phyloP scores from a whole-genome alignment of 2,113 vertebrate genomes.

The Hemiprocne comata region DNA sequence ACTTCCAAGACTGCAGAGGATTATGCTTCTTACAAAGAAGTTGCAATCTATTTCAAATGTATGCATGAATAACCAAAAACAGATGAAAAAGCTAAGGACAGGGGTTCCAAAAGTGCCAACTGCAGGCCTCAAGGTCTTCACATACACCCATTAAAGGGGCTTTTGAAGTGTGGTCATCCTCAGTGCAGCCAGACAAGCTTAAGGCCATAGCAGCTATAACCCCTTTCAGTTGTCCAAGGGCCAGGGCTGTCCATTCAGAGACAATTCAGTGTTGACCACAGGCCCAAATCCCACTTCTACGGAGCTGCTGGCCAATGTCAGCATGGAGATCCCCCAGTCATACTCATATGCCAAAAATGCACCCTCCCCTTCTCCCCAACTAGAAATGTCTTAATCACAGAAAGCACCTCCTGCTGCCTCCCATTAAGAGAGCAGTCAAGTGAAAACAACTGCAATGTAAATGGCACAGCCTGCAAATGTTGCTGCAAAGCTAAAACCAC shows the following conservation, averaged over 20 bases:
- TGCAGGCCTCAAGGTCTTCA: background rate
- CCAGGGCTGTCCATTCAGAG: background rate
- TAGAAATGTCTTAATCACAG: background rate
- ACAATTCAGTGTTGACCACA: background rate
- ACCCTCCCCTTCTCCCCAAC: background rate
- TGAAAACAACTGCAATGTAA: background rate
- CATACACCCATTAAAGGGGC: accelerated
- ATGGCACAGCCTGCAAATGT: background rate
- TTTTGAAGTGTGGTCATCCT: background rate
- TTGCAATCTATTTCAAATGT: background rate
- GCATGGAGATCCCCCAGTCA: background rate
- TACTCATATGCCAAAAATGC: background rate
- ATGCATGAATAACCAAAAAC: background rate
- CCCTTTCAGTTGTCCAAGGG: background rate
- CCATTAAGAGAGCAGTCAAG: background rate
- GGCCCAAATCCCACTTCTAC: background rate
- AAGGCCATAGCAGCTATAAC: background rate
- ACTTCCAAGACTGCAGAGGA: background rate
- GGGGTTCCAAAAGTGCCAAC: background rate
- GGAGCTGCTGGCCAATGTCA: background rate
- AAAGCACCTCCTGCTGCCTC: background rate
- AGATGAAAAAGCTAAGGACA: background rate
- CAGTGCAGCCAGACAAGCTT: background rate
- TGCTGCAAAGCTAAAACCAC: background rate
- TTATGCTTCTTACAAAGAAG: background rate